Conservation (phyloP, 2,113 vertebrate genomes). For the Bufo bufo region DNA sequence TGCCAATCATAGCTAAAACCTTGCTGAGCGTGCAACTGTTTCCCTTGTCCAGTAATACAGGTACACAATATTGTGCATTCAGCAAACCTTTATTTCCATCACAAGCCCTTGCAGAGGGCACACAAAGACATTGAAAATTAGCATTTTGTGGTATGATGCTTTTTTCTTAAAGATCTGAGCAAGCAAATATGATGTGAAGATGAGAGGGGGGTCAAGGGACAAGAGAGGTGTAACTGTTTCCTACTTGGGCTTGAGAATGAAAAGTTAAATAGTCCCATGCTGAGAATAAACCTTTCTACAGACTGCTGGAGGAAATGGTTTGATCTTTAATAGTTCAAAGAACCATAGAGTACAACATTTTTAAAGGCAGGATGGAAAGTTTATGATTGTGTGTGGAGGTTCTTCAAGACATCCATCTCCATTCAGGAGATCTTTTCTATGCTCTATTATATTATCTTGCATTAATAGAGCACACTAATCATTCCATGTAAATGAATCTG, state of each 20-base stretch:
- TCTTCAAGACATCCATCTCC: slow-evolving; percentile 13
- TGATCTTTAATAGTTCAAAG: slow-evolving; percentile 53
- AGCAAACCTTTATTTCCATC: not conserved
- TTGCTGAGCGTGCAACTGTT: not conserved
- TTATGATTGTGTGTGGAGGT: not conserved
- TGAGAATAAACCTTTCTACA: slow-evolving; percentile 44
- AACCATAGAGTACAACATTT: slow-evolving; percentile 29
- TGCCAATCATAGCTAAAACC: not conserved
- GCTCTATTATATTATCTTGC: not conserved
- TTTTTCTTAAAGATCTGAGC: slow-evolving; percentile 20
- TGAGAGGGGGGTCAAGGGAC: not conserved
- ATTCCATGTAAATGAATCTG: not conserved
- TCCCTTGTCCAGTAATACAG: not conserved
- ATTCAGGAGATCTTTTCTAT: not conserved
- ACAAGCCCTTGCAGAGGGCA: slow-evolving; percentile 4
- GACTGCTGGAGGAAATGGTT: slow-evolving; percentile 32
- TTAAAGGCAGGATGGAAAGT: slow-evolving; percentile 37
- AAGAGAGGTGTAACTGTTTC: slow-evolving; percentile 22
- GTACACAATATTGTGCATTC: not conserved
- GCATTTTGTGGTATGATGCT: slow-evolving; percentile 18
- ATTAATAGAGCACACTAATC: not conserved
- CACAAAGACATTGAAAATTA: slow-evolving; percentile 24
- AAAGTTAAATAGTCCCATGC: slow-evolving; percentile 42
- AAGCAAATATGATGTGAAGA: not conserved
- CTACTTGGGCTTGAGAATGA: slow-evolving; percentile 26